Base-by-base conservation (phyloP, 1,140 invertebrate species). In the Leptopilina boulardi region DNA sequence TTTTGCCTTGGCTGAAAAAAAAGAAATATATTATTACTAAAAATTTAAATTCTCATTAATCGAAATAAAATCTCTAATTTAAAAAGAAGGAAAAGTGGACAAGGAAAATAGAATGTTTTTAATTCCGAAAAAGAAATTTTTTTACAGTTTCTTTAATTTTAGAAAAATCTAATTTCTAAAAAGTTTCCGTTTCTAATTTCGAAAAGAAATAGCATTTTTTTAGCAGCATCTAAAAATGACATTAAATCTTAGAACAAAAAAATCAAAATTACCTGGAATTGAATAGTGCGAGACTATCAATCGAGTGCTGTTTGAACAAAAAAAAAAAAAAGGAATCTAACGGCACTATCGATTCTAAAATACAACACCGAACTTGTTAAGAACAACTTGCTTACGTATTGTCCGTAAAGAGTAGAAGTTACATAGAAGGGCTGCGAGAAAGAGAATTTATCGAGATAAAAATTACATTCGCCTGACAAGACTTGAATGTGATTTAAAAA, bases 1-100 rank as follows among this genome's bases (percentile, higher is more conserved):
- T 95, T 98, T 90, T 99, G 97, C 23, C 98, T 93, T 0, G 97
- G 96, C 94, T 97, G 91, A 51, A 92, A 92, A 41, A 19, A 47
- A 38, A 13, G 5, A 26, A 15, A 38, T 71, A 18, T 71, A 3
- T 23, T n/a, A n/a, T n/a, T n/a, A n/a, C n/a, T n/a, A n/a, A n/a
- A n/a, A n/a, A n/a, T n/a, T n/a, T n/a, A n/a, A n/a, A n/a, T n/a
- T n/a, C n/a, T n/a, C n/a, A n/a, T n/a, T n/a, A n/a, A n/a, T n/a
- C n/a, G n/a, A n/a, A n/a, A n/a, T n/a, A n/a, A n/a, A n/a, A n/a
- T n/a, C n/a, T n/a, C n/a, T n/a, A n/a, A n/a, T n/a, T n/a, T n/a
- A n/a, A n/a, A n/a, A n/a, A n/a, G n/a, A n/a, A n/a, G n/a, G n/a
- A n/a, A n/a, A n/a, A n/a, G n/a, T n/a, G n/a, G n/a, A 38, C 8